These are phyloP conservation scores for Cylindroiulus punctatus DNA, from an alignment of 2,888 invertebrate genomes.

Conservation along the genomic window DNA sequence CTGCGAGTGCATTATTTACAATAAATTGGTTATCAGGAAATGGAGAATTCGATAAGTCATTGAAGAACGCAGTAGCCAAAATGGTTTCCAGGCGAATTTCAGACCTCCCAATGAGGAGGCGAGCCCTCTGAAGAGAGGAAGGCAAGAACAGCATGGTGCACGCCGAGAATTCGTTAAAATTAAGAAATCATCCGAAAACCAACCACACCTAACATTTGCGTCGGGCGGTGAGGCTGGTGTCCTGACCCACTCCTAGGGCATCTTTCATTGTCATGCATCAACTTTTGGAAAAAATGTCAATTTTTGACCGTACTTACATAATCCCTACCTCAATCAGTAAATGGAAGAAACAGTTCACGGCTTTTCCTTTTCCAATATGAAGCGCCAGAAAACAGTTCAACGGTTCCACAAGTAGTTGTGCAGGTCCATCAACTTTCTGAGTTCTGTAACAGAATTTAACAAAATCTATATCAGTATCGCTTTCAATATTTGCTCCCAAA, in stretches of 20 bases:
- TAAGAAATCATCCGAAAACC: conserved; percentile 14
- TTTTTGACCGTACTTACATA: not conserved
- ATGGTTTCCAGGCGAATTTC: conserved; percentile 29
- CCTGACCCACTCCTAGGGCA: not conserved
- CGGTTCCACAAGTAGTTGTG: too few species aligned
- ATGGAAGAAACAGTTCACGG: too few species aligned
- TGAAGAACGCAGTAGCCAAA: not conserved
- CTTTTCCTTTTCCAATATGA: too few species aligned
- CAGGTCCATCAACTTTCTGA: too few species aligned
- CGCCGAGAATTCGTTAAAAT: conserved; percentile 23
- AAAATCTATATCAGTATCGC: too few species aligned
- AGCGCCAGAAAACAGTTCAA: too few species aligned
- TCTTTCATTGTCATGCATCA: conserved; percentile 4
- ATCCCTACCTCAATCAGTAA: too few species aligned
- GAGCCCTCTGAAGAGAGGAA: not conserved
- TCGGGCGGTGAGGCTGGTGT: not conserved
- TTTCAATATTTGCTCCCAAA: too few species aligned
- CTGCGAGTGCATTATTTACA: not conserved
- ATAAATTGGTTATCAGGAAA: conserved; percentile 29
- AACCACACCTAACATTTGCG: not conserved
- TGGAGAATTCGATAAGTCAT: conserved; percentile 16
- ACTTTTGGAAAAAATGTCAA: not conserved
- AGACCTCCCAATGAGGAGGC: conserved; percentile 38
- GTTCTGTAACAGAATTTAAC: too few species aligned
- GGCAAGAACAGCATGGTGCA: conserved; percentile 8